Evolutionary conservation across 2,888 invertebrate species (phyloP).

Genomic region (Chaetogeoica ovagalla): DNA sequence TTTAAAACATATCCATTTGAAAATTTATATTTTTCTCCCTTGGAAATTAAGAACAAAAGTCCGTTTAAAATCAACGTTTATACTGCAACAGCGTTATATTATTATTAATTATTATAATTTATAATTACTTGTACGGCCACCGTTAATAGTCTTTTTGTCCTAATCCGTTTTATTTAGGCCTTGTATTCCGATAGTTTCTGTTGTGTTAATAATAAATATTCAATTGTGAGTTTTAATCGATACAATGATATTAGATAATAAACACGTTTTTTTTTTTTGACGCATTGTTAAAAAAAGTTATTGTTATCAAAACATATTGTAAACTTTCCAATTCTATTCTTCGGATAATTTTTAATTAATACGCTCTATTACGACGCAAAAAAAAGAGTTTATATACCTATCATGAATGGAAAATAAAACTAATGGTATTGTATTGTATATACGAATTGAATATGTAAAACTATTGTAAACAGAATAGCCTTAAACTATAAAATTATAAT

Average conservation of each 20-base stretch:
- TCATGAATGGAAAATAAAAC: not conserved
- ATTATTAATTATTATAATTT: no score
- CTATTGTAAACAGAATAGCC: not conserved
- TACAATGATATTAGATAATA: not conserved
- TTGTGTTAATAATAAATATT: not conserved
- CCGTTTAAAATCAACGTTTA: no score
- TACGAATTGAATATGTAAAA: no score
- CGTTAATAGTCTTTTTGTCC: no score
- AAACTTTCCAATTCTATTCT: conserved; percentile 1
- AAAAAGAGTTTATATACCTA: not conserved
- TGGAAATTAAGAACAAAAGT: no score
- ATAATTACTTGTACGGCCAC: no score
- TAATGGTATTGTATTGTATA: not conserved
- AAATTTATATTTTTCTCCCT: no score
- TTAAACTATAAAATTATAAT: not conserved
- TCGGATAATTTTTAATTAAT: not conserved
- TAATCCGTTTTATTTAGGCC: no score
- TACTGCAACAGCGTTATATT: no score
- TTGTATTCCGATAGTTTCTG: no score
- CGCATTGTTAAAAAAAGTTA: not conserved
- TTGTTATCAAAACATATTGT: not conserved
- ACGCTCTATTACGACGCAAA: not conserved
- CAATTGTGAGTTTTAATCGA: not conserved
- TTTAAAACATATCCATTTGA: no score
- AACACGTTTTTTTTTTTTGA: conserved; percentile 1